Base-by-base conservation (phyloP, 2,113 vertebrate species). In the Myotis lucifugus region DNA sequence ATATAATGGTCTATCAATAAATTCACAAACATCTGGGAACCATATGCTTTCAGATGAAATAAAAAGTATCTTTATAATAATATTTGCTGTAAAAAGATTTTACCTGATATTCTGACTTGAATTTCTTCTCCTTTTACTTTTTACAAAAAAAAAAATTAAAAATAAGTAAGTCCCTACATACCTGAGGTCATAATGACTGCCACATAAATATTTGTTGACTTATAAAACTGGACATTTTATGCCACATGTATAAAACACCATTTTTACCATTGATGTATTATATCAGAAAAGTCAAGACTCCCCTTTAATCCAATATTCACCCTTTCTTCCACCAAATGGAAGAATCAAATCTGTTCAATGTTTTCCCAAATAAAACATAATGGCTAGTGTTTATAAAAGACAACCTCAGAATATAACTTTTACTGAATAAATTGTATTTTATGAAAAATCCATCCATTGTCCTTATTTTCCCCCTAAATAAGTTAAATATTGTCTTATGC, bases 151-250 rank as follows among this genome's bases (percentile, higher is more conserved):
- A 83, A 83, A 69, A 6, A 78, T 56, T 56, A 76, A 85, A 96
- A 88, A 89, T 78, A 93, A 92, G 5, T 18, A 74, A 73, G 37
- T 73, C 46, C 37, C 7, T 95, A 88, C 5, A 61, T 2, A 79
- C 9, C 8, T 25, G 17, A 85, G 0, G 18, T 90, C 42, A 32
- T 86, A 86, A 87, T 4, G 77, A 56, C 2, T 82, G 29, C n/a
- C 50, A 88, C 64, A 81, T 89, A 93, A 92, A 87, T 86, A 90
- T 77, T 23, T 92, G n/a, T 74, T 93, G 48, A 56, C 7, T 78
- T 76, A 90, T 48, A 95, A 93, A 56, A 74, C 1, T 69, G 25
- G 48, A 64, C 23, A 94, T 6, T 95, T 83, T 86, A 81, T 74
- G 17, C 11, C 1, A 59, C 29, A 76, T 25, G 13, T 81, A 85